phyloP scores from a whole-genome alignment of 2,888 invertebrate species.

The Drosophila fungiperda region DNA sequence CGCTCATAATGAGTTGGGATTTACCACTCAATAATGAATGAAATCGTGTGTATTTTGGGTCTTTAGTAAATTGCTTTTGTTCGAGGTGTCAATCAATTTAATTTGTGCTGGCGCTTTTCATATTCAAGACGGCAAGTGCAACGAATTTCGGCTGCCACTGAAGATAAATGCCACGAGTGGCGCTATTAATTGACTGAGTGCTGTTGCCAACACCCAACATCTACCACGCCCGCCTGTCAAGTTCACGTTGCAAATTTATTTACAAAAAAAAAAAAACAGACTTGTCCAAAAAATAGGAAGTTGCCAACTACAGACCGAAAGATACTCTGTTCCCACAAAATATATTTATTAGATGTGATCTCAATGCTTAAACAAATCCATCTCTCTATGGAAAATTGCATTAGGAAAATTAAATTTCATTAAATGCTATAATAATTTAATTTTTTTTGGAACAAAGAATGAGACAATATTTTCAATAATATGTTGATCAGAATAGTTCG shows the following conservation, averaged over 20 bases:
- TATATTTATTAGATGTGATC: not conserved
- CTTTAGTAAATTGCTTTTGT: conserved; percentile 35
- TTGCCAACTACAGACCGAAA: not conserved
- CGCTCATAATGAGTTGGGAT: conserved; percentile 7
- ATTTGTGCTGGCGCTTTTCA: conserved; percentile 6
- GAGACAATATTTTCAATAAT: not conserved
- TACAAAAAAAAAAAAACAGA: not conserved
- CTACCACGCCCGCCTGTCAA: conserved; percentile 25
- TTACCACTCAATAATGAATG: conserved; percentile 44
- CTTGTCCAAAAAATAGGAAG: not conserved
- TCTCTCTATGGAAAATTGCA: not conserved
- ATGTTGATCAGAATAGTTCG: not conserved
- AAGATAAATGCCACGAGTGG: conserved; percentile 40
- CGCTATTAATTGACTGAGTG: conserved; percentile 35
- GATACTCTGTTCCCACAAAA: conserved; percentile 7
- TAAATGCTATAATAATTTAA: not conserved
- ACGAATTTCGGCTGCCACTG: conserved; percentile 28
- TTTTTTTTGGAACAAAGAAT: not conserved
- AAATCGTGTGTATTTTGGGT: conserved; percentile 6
- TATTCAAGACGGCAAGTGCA: conserved; percentile 31
- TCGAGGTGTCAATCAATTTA: conserved; percentile 35
- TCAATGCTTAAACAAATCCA: not conserved
- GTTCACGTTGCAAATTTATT: conserved; percentile 40
- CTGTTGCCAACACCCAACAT: conserved; percentile 14
- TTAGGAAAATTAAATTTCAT: not conserved